Evolutionary conservation across 2,797 vertebrate species (phyloP).

Genomic region (Anisognathus igniventris): DNA sequence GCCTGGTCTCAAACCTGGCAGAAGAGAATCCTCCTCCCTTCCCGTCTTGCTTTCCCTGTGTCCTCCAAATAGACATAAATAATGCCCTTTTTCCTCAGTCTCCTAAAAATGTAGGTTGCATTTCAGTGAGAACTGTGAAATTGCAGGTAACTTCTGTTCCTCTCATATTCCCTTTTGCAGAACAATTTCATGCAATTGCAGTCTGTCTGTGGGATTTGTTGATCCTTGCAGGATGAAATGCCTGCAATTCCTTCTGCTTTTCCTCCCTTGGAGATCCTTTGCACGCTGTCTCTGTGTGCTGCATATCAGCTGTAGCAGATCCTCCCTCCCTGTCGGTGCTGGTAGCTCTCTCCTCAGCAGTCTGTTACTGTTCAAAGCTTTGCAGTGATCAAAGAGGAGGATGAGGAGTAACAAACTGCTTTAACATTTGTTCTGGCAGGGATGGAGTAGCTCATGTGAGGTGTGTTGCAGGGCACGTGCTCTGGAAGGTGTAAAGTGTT

Average conservation of each 20-base stretch:
- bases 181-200: not conserved
- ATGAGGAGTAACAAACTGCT: not conserved
- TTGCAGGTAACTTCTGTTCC: not conserved
- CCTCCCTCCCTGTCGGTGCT: not conserved
- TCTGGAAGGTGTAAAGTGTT: not conserved
- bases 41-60: not conserved
- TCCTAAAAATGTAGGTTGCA: not conserved
- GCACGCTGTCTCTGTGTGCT: accelerated
- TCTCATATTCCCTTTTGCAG: not conserved
- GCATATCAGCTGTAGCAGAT: not conserved
- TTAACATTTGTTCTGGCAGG: not conserved
- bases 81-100: not conserved
- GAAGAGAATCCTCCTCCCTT: not conserved
- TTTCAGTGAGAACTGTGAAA: not conserved
- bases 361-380: not conserved
- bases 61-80: not conserved
- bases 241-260: not conserved
- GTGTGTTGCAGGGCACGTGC: not conserved
- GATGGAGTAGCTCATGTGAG: not conserved
- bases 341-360: not conserved
- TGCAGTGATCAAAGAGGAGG: not conserved
- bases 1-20: not conserved
- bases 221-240: not conserved
- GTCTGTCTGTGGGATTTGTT: not conserved
- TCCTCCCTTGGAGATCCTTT: not conserved